These are phyloP conservation scores for Tachina lurida DNA, from an alignment of 2,888 invertebrate species.

Conservation along the genomic window DNA sequence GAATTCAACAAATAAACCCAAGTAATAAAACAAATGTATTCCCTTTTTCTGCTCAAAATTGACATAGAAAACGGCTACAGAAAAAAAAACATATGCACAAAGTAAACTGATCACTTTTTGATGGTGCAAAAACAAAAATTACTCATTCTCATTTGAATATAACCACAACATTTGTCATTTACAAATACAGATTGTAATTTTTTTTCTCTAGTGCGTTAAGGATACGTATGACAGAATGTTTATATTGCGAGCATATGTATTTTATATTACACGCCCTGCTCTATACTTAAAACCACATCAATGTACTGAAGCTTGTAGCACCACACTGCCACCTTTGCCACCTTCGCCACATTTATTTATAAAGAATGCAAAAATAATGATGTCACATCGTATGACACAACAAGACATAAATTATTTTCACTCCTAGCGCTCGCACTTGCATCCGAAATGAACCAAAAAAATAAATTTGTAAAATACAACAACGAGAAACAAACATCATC, in stretches of 20 bases:
- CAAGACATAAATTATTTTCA: conserved; percentile 63
- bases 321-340: neutral
- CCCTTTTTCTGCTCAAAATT: conserved; percentile 15
- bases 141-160: conserved; percentile 8
- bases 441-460: conserved; percentile 2
- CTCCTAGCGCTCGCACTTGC: conserved; percentile 19
- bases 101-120: conserved; percentile 79
- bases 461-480: neutral
- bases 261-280: conserved; percentile 6
- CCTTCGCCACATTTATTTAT: conserved; percentile 44
- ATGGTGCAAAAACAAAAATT: conserved; percentile 76
- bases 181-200: neutral
- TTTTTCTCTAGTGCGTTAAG: neutral
- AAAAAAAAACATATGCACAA: conserved; percentile 35
- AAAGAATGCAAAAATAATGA: conserved; percentile 73
- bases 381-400: conserved; percentile 73
- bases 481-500: neutral
- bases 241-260: conserved; percentile 15
- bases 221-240: neutral
- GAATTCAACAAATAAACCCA: neutral
- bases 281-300: conserved; percentile 17
- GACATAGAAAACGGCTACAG: neutral
- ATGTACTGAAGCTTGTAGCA: conserved; percentile 21
- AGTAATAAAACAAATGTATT: neutral
- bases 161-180: conserved; percentile 45